Percentiles rank a stretch among this genome's conserved stretches.
phyloP scores from a whole-genome alignment of 2,888 invertebrate genomes.

The Caprella mutica region DNA sequence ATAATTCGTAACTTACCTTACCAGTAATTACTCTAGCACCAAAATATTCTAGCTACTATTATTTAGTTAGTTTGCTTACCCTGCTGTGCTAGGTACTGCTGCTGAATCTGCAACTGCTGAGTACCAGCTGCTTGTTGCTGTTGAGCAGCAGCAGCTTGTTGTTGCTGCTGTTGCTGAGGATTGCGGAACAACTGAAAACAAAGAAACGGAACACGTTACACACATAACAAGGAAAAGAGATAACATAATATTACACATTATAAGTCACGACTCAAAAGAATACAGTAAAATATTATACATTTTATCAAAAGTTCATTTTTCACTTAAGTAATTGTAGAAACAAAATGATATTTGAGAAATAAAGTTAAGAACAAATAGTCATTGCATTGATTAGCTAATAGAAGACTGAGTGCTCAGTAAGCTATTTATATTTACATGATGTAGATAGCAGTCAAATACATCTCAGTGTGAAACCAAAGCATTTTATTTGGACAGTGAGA shows the following conservation, averaged over 20 bases:
- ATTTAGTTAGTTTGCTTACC: too few relatives aligned
- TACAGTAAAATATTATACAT: neutral
- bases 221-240: neutral
- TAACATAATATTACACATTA: neutral
- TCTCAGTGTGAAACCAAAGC: too few relatives aligned
- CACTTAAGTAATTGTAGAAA: neutral
- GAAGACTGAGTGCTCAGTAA: neutral
- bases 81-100: slow-evolving; percentile 60
- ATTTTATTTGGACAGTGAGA: too few relatives aligned
- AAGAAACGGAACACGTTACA: neutral
- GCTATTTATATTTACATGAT: neutral
- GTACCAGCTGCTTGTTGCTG: slow-evolving; percentile 21
- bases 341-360: neutral
- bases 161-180: slow-evolving; percentile 24
- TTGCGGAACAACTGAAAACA: slow-evolving; percentile 28
- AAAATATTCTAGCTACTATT: too few relatives aligned
- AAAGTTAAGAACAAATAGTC: neutral
- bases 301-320: neutral
- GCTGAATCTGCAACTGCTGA: slow-evolving; percentile 49
- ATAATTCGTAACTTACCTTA: too few relatives aligned
- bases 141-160: slow-evolving; percentile 6
- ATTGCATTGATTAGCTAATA: neutral
- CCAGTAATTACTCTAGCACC: too few relatives aligned
- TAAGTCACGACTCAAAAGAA: neutral
- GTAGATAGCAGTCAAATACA: neutral